These are phyloP conservation scores for Stictocephala bisonia DNA, from an alignment of 2,888 invertebrate genomes.

Conservation along the genomic window DNA sequence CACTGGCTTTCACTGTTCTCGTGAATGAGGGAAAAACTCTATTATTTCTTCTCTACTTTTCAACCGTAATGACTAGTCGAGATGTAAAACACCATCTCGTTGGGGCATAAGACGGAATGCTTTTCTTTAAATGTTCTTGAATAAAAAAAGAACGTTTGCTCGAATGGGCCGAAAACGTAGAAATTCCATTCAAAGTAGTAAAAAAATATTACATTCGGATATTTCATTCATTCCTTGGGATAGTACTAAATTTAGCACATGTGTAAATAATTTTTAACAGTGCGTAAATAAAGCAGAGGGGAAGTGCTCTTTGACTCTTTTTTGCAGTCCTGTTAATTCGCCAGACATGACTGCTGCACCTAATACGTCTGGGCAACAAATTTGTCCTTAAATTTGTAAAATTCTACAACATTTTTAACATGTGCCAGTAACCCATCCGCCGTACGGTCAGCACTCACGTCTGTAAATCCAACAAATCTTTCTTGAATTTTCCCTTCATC, in stretches of 20 bases:
- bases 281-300: constrained; percentile 57
- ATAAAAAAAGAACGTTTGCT: constrained; percentile 54
- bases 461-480: constrained; percentile 60
- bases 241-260: constrained; percentile 57
- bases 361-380: constrained; percentile 61
- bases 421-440: constrained; percentile 56
- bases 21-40: constrained; percentile 2
- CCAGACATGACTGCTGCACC: constrained; percentile 60
- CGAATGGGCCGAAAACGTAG: constrained; percentile 59
- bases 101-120: constrained; percentile 6
- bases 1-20: constrained; percentile 8
- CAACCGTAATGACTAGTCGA: not conserved
- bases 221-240: constrained; percentile 57
- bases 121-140: constrained; percentile 41
- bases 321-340: constrained; percentile 60
- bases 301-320: constrained; percentile 56
- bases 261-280: too few relatives aligned
- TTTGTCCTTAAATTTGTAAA: constrained; percentile 57
- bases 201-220: constrained; percentile 60
- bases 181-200: constrained; percentile 56
- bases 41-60: constrained; percentile 15
- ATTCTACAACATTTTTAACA: constrained; percentile 53
- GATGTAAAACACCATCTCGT: constrained; percentile 36
- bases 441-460: constrained; percentile 58
- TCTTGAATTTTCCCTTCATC: constrained; percentile 57